Percentiles rank a stretch among this genome's conserved stretches.
Conservation (phyloP, 2,888 invertebrate genomes). For the Amphipoea oculea region DNA sequence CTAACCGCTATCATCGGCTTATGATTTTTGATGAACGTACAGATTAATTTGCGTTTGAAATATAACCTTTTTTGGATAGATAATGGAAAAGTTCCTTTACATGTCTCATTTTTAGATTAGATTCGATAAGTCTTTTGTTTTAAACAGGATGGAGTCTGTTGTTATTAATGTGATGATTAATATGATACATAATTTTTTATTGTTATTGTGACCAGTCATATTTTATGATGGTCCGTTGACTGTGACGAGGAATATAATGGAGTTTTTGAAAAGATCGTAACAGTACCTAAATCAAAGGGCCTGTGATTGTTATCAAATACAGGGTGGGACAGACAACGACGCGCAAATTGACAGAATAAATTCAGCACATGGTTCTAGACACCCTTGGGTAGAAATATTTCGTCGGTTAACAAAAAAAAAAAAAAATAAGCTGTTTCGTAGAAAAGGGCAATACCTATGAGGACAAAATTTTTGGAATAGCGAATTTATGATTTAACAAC, state of each 20-base stretch:
- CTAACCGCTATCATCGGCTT: no score
- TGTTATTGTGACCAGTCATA: slow-evolving; percentile 27
- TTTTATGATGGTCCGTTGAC: slow-evolving; percentile 25
- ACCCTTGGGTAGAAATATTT: not conserved
- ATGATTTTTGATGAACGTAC: no score
- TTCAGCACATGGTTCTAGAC: not conserved
- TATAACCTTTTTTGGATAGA: not conserved
- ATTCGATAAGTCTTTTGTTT: slow-evolving; percentile 44
- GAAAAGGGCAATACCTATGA: no score
- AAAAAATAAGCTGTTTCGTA: no score
- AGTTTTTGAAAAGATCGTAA: slow-evolving; percentile 13
- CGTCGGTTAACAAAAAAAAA: no score
- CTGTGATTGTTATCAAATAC: not conserved
- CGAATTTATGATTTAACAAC: no score
- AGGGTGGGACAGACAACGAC: no score
- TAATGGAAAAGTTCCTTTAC: not conserved
- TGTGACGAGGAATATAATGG: not conserved
- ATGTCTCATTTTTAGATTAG: slow-evolving; percentile 17
- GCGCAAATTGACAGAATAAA: not conserved
- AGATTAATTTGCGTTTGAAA: not conserved
- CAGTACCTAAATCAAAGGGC: slow-evolving; percentile 1
- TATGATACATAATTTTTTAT: slow-evolving; percentile 12
- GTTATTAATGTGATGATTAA: slow-evolving; percentile 31
- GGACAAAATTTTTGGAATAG: no score
- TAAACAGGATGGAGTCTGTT: slow-evolving; percentile 28